Percentiles rank a stretch among this genome's conserved stretches.
Conservation (phyloP, 2,113 vertebrate species). For the Zingel zingel region DNA sequence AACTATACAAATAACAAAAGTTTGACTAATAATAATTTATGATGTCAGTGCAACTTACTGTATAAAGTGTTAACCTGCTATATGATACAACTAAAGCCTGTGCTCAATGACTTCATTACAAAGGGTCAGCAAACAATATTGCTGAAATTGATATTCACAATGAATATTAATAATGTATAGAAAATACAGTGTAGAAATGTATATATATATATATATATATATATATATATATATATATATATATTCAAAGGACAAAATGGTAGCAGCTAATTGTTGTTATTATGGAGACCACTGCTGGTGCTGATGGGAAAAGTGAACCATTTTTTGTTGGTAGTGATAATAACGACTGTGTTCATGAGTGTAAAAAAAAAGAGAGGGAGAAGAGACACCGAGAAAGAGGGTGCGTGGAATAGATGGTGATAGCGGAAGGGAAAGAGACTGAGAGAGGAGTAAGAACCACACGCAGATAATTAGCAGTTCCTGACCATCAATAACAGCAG, state of each 20-base stretch:
- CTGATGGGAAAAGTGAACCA: slow-evolving; percentile 8
- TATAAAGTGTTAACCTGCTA: not conserved
- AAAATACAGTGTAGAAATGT: no score
- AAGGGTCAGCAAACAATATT: not conserved
- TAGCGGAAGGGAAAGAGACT: not conserved
- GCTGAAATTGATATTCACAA: no score
- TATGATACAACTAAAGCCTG: not conserved
- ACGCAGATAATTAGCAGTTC: slow-evolving; percentile 68
- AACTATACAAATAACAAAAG: no score
- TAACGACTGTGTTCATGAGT: slow-evolving; percentile 25
- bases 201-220: no score
- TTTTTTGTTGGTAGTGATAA: slow-evolving; percentile 6
- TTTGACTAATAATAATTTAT: not conserved
- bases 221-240: no score
- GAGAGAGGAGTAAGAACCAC: slow-evolving; percentile 23
- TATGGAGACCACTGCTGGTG: not conserved
- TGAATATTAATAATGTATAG: no score
- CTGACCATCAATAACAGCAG: slow-evolving; percentile 57
- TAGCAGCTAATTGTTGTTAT: slow-evolving; percentile 6
- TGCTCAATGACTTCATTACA: not conserved
- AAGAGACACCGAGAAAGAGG: not conserved
- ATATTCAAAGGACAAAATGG: no score
- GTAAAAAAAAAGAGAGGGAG: not conserved
- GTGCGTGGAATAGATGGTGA: not conserved
- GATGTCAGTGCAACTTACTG: not conserved